phyloP scores from a whole-genome alignment of 92 coral and sea anemone genomes.

The Pocillopora grandis region DNA sequence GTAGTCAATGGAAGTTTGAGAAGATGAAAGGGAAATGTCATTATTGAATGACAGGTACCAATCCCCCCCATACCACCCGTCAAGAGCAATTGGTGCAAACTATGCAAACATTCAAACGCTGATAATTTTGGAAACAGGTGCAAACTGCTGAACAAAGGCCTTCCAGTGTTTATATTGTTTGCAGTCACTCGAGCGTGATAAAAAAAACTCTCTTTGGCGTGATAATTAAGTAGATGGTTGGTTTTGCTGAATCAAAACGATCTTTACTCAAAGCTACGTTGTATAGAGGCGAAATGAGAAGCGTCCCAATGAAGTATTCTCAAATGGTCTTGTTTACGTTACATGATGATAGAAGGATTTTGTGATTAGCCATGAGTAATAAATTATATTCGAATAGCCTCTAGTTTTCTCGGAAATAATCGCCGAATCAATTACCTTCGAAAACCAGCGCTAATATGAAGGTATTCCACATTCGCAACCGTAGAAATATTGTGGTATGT shows the following conservation, averaged over 20 bases:
- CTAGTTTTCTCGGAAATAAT: not conserved
- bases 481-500: too few species aligned
- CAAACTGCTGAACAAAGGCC: not conserved
- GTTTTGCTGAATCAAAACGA: not conserved
- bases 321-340: not conserved
- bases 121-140: conserved; percentile 14
- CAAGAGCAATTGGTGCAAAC: conserved; percentile 14
- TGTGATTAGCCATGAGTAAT: conserved; percentile 25
- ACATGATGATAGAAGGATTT: conserved; percentile 28
- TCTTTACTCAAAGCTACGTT: not conserved
- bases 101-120: conserved; percentile 22
- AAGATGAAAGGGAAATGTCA: too few species aligned
- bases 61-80: conserved; percentile 27
- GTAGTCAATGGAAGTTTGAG: too few species aligned
- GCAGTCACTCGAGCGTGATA: not conserved
- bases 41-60: not conserved
- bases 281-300: not conserved
- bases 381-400: conserved; percentile 2
- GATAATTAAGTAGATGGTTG: not conserved
- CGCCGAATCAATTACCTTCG: too few species aligned
- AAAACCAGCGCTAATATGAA: too few species aligned
- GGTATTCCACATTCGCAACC: too few species aligned
- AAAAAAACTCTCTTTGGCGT: too few species aligned
- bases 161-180: not conserved
- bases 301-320: conserved; percentile 4